Conservation (phyloP, 2,888 invertebrate genomes). For the Scaptodrosophila latifasciaeformis region DNA sequence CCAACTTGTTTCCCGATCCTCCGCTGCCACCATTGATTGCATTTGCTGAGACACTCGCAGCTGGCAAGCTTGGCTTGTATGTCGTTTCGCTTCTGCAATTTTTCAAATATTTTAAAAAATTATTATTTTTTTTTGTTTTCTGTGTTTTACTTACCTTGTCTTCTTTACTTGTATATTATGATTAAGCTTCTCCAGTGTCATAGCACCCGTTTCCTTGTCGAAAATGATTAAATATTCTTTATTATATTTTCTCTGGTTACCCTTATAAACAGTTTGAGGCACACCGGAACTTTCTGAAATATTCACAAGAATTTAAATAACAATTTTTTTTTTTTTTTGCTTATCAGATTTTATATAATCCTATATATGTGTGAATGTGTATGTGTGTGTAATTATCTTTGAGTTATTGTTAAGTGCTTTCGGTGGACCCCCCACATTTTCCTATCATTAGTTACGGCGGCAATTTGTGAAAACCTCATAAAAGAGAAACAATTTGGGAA, state of each 20-base stretch:
- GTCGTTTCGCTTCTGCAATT: constrained; percentile 69
- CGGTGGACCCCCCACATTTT: too few species aligned
- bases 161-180: constrained; percentile 95
- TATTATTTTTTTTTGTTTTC: neutral
- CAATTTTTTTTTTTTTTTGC: too few species aligned
- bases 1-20: constrained; percentile 46
- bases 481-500: too few species aligned
- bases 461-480: too few species aligned
- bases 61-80: constrained; percentile 67
- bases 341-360: too few species aligned
- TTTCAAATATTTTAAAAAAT: neutral
- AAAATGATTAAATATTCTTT: constrained; percentile 96
- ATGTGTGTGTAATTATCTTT: too few species aligned
- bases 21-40: constrained; percentile 6
- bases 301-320: constrained; percentile 17
- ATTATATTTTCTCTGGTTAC: constrained; percentile 89
- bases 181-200: constrained; percentile 92
- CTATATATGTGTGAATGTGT: too few species aligned
- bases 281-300: constrained; percentile 89
- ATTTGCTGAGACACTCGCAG: constrained; percentile 28
- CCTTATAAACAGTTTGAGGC: constrained; percentile 95
- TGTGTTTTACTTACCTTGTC: constrained; percentile 83
- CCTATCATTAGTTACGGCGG: too few species aligned
- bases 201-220: constrained; percentile 93
- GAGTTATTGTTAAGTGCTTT: too few species aligned